Base-by-base conservation (phyloP, 2,113 vertebrate species). In the Verasper variegatus region DNA sequence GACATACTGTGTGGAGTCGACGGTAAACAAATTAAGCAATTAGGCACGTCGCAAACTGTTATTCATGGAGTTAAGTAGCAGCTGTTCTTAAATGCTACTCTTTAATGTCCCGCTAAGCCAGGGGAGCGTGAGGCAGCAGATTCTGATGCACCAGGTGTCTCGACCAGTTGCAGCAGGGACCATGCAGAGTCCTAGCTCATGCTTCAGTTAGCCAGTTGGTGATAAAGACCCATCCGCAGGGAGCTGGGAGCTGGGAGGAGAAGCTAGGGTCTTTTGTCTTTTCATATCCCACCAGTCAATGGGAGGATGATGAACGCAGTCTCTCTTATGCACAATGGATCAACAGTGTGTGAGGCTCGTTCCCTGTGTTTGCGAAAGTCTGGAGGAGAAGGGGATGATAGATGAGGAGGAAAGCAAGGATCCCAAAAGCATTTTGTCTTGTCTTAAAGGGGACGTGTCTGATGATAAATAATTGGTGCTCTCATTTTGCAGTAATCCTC, bases 21-120 rank as follows among this genome's bases (percentile, higher is more conserved):
- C 71, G 61, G 83, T 83, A 92, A 91, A 91, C 85, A 93, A 90
- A 91, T 91, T 86, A 91, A 84, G 82, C 86, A 88, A 91, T 91
- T 90, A 88, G 74, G 59, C 80, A 69, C 71, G 52, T 86, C 61
- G 47, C 80, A 87, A 88, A 92, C 80, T 80, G 87, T 90, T 90
- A 83, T 88, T 90, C 82, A 82, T 81, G 40, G 79, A 84, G 83
- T 88, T 88, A 86, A 92, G 80, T 12, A 85, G 86, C 89, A 92
- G 89, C 86, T 92, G 89, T 86, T 90, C 68, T 88, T 88, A 85
- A 92, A 89, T 77, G 71, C 60, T 76, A 56, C 76, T 88, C 81
- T 85, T 90, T 82, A 87, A 82, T 83, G 78, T 62, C 77, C 84
- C 27, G 24, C 84, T 56, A 86, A 71, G 79, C 83, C 82, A 40